Evolutionary conservation across 2,888 invertebrate species (phyloP), one percentile per base, ranked within the genome.

Genomic region (Pseudococcus longispinus): DNA sequence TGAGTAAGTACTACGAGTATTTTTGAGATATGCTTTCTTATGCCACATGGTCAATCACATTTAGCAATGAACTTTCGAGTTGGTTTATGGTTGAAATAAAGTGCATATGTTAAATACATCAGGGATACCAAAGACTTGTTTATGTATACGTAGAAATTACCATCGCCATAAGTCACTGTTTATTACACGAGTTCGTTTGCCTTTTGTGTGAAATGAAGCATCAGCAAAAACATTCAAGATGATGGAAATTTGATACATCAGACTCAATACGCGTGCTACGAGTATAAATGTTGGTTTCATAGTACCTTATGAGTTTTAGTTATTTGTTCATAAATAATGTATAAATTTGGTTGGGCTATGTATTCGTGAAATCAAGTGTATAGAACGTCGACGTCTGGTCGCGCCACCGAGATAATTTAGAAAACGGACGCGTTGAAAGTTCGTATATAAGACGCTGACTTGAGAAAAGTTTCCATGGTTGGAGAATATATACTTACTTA

Each of bases 361-460:
- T 70, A 70, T 70, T 80, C 77, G 77, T 74, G 74, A 74, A 74
- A 29, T 74, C 74, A 29, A 20, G 8, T 37, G 42, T 20, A 80
- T 13, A 32, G 15, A n/a, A n/a, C n/a, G n/a, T n/a, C n/a, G n/a
- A 18, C 55, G 55, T 55, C 55, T 0, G 5, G 60, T 20, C 55
- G 70, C 15, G 70, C 74, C 32, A n/a, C 18, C 32, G 74, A 32
- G 74, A 32, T 74, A 74, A 74, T 74, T 80, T 80, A 80, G 77
- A 80, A 80, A 80, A 80, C 77, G 13, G 20, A 23, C 77, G 77
- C 42, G 77, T 80, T 42, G 77, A 80, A 80, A 80, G 77, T 80
- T 80, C 77, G 37, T 15, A 74, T 1, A n/a, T n/a, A n/a, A n/a
- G n/a, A n/a, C n/a, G n/a, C n/a, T n/a, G n/a, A 8, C 32, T 4